Base-by-base conservation (phyloP, 2,888 invertebrate species). In the Pseudococcus viburni region DNA sequence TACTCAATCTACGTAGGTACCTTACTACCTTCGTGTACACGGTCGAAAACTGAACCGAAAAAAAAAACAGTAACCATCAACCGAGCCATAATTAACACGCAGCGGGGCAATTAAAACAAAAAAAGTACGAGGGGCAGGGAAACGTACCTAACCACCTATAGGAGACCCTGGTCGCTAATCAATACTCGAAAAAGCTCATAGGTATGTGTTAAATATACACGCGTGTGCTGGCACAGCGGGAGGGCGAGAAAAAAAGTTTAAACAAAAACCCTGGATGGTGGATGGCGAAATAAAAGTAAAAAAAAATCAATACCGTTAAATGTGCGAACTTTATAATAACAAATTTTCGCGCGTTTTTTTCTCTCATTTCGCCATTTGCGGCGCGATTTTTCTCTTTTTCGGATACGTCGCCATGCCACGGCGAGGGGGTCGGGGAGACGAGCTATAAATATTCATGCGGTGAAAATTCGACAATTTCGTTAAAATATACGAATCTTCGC, bases 271-370 rank as follows among this genome's bases (percentile, higher is more conserved):
- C 77, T 12, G 73, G 33, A 73, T 46, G 80, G 46, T 12, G 73
- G 33, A 73, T 46, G 80, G 46, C 80, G 46, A 83, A 83, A 83
- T 42, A 19, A 83, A 22, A 64, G 64, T 64, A 46, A 83, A 83
- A 83, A 83, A 83, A 83, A 83, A 83, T 83, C 80, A 46, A 83
- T 83, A 83, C 80, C 46, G 80, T 46, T 83, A 83, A 83, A 83
- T 83, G 80, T 83, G 80, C 80, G 80, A 83, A 83, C 80, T 83
- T 83, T 83, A 83, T 83, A 83, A 83, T 83, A 83, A 83, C 80
- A 83, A 83, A 83, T 83, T 83, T 83, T 83, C 80, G 46, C 80
- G 46, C 46, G 80, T 83, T 83, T 46, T 80, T 42, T 46, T 46
- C 80, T 26, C 68, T 33, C 73, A 73, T 73, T 73, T 73, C 15